phyloP scores from a whole-genome alignment of 1,140 invertebrate species.

The Apis laboriosa region DNA sequence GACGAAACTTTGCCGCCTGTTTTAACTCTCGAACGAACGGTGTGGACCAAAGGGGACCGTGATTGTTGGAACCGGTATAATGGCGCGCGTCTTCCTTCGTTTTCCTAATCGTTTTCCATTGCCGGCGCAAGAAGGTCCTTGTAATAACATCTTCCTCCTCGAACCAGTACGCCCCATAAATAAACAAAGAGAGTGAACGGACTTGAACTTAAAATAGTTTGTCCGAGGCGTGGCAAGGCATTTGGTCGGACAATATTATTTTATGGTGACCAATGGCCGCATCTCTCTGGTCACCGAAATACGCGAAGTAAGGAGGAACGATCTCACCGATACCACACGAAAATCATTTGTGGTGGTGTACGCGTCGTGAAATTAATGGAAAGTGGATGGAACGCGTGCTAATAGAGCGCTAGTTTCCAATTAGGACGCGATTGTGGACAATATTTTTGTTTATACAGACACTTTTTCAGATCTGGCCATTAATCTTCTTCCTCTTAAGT shows the following conservation, averaged over 20 bases:
- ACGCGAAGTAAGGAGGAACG: neutral
- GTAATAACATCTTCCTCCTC: conserved; percentile 64
- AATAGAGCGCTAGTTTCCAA: conserved; percentile 5
- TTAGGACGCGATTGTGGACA: neutral
- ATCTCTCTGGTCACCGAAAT: conserved; percentile 21
- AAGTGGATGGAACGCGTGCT: neutral
- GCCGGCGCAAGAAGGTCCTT: conserved; percentile 51
- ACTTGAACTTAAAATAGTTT: conserved; percentile 56
- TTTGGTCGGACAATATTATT: conserved; percentile 69
- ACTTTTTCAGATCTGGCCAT: neutral
- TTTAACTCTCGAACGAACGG: neutral
- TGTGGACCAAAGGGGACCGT: no score
- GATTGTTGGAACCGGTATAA: conserved; percentile 51
- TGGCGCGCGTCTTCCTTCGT: conserved; percentile 25
- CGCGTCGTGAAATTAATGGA: neutral
- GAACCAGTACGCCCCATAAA: conserved; percentile 57
- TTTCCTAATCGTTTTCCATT: conserved; percentile 52
- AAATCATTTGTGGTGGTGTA: neutral
- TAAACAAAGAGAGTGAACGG: conserved; percentile 53
- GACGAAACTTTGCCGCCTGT: neutral
- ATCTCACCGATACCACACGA: conserved; percentile 43
- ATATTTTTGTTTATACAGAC: conserved; percentile 15
- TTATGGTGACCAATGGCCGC: conserved; percentile 46
- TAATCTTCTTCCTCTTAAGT: conserved; percentile 11
- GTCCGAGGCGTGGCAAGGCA: conserved; percentile 46